Evolutionary conservation across 2,888 invertebrate genomes (phyloP).

Genomic region (Podabrus alpinus): DNA sequence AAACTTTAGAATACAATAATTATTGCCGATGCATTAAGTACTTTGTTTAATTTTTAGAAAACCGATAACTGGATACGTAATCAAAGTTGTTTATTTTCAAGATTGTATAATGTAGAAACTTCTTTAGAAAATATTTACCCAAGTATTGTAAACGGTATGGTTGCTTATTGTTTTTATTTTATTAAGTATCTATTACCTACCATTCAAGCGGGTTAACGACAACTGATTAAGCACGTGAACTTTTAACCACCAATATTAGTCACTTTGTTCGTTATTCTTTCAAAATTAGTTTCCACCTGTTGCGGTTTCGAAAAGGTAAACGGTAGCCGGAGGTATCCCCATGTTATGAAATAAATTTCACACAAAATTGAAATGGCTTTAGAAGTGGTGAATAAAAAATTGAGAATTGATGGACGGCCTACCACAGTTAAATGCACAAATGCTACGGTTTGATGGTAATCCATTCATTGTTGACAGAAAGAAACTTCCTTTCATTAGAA

Average conservation of each 20-base stretch:
- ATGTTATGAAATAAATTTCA: background rate
- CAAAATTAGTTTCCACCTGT: background rate
- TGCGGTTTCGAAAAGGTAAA: background rate
- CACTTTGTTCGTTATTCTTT: background rate
- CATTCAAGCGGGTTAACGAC: background rate
- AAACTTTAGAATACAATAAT: background rate
- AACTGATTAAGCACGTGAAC: background rate
- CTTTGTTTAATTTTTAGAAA: background rate
- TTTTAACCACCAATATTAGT: background rate
- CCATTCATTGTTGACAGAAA: background rate
- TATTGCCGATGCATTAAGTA: background rate
- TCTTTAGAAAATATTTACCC: background rate
- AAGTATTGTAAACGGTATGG: background rate
- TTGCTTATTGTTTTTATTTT: background rate
- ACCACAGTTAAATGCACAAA: background rate
- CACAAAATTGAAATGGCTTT: background rate
- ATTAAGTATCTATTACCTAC: background rate
- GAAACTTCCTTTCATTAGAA: background rate
- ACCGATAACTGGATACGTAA: background rate
- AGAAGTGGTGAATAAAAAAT: background rate
- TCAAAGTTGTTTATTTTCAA: background rate
- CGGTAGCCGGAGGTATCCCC: background rate
- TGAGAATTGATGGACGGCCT: background rate
- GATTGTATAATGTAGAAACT: background rate
- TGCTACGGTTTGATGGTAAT: background rate